Percentiles rank a stretch among this genome's conserved stretches.
phyloP scores from a whole-genome alignment of 2,888 invertebrate genomes.

The Beris chalybata region DNA sequence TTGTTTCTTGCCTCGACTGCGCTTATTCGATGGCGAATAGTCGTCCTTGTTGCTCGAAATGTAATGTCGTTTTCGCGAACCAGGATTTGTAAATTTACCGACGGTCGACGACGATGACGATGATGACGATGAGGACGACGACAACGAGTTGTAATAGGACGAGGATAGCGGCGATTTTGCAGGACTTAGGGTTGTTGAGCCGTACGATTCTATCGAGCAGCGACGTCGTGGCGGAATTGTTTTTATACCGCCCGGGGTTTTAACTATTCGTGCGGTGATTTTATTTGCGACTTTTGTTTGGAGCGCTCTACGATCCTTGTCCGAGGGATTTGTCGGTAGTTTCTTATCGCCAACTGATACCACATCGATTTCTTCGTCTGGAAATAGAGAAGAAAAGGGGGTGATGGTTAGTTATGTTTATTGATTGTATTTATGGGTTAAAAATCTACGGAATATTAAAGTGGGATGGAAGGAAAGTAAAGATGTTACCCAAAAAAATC shows the following conservation, averaged over 20 bases:
- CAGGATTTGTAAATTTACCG: constrained; percentile 17
- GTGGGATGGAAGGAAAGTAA: too few species aligned
- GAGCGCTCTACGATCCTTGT: constrained; percentile 66
- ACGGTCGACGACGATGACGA: constrained; percentile 1
- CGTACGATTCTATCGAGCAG: constrained; percentile 44
- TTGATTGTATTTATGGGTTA: too few species aligned
- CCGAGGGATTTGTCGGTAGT: constrained; percentile 71
- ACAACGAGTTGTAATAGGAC: constrained; percentile 41
- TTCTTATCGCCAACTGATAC: constrained; percentile 68
- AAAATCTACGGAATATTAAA: too few species aligned
- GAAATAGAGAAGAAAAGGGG: constrained; percentile 36
- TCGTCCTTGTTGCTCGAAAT: constrained; percentile 48
- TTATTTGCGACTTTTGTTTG: constrained; percentile 65
- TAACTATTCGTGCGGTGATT: constrained; percentile 54
- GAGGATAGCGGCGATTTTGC: constrained; percentile 51
- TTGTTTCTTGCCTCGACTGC: constrained; percentile 47
- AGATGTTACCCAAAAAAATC: too few species aligned
- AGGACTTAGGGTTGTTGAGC: constrained; percentile 50
- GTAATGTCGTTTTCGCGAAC: constrained; percentile 52
- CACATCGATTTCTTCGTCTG: constrained; percentile 79
- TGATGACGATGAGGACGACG: constrained; percentile 23
- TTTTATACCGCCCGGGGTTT: constrained; percentile 47
- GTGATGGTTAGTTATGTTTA: constrained; percentile 10
- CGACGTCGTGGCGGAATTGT: constrained; percentile 48
- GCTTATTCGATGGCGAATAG: constrained; percentile 50